Percentiles rank a stretch among this genome's conserved stretches.
These are phyloP conservation scores for Vulpes ferrilata DNA, from an alignment of 2,113 vertebrate genomes.

Conservation along the genomic window DNA sequence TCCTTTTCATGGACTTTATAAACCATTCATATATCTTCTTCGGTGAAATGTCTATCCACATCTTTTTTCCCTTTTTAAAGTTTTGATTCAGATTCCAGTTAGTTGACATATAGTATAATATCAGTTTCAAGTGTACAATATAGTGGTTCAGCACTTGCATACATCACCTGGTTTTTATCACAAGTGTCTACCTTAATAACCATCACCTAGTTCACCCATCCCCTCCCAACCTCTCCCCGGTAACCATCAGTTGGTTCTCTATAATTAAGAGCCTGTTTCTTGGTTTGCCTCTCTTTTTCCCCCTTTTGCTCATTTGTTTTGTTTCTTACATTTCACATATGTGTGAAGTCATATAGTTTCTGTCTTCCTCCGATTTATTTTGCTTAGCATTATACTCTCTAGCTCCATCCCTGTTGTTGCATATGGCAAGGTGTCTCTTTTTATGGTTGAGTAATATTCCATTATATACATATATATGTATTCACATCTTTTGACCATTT, in stretches of 20 bases:
- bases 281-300: not conserved
- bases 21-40: not conserved
- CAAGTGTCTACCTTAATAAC: not conserved
- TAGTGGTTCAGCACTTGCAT: not conserved
- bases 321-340: not conserved
- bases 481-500: not conserved
- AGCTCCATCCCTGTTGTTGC: not conserved
- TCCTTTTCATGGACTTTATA: not conserved
- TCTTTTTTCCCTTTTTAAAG: not conserved
- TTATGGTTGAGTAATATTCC: not conserved
- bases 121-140: not conserved
- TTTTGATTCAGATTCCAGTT: not conserved
- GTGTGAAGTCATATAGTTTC: not conserved
- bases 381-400: not conserved
- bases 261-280: not conserved
- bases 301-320: not conserved
- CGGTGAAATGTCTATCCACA: not conserved
- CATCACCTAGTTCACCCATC: not conserved
- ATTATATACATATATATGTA: not conserved
- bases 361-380: not conserved
- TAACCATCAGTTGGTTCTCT: not conserved
- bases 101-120: not conserved
- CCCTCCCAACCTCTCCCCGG: not conserved
- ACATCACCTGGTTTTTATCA: not conserved
- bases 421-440: not conserved